Base-by-base conservation (phyloP, 1,140 invertebrate genomes). In the Acromyrmex echinatior region DNA sequence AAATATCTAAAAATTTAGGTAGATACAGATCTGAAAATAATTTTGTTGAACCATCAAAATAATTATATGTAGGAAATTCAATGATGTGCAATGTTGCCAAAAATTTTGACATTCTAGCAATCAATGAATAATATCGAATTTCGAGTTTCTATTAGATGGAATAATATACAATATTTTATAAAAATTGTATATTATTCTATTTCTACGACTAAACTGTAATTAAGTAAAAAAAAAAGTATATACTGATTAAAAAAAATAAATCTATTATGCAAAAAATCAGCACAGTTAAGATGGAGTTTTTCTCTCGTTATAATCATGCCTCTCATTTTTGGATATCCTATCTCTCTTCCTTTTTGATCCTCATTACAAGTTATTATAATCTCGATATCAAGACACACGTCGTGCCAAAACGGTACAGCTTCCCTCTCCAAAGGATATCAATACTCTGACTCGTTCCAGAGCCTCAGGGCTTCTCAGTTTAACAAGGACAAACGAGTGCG, bases 401-500 rank as follows among this genome's bases (percentile, higher is more conserved):
- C 63, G 78, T 31, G 18, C 49, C 49, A 49, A 66, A 66, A 49
- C 35, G 16, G 53, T 49, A 51, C 25, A 71, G 4, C 71, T 62
- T 45, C 63, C 62, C 74, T 53, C 53, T 76, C 49, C 53, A 45
- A 21, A 66, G 71, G 66, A 86, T 70, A 70, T 82, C 78, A 70
- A 84, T 84, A 35, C 28, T 18, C 25, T 39, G 56, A 35, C 56
- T 63, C 39, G 70, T 49, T 18, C 10, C 62, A 84, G 21, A 65
- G 70, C 25, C 56, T 21, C 25, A 31, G 25, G 84, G 25, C 10
- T 25, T 82, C 31, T 63, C 65, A 53, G 45, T 82, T 68, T 87
- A 86, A 88, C 90, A 92, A 92, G 85, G 88, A 90, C 80, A 86
- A 90, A 87, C 68, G 86, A 62, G 58, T 70, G 87, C 68, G 79